Percentiles rank a stretch among this genome's conserved stretches.
Conservation (phyloP, 1,140 invertebrate genomes). For the Charaxes varanes region DNA sequence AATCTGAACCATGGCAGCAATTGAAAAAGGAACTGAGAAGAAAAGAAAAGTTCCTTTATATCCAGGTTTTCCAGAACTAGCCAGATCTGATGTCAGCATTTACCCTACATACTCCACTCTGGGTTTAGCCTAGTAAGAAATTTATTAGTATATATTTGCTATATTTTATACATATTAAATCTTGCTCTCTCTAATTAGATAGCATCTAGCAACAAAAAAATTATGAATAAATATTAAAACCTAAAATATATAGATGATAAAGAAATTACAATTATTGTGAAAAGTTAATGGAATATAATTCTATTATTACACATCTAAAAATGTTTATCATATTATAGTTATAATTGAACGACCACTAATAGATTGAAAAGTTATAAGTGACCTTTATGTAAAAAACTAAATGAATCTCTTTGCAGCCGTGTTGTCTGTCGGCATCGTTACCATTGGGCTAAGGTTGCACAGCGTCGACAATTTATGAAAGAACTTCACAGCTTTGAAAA, state of each 20-base stretch:
- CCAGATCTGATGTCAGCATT: slow-evolving; percentile 62
- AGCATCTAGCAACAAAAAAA: too few species aligned
- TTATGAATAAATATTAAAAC: too few species aligned
- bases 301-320: too few species aligned
- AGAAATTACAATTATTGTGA: too few species aligned
- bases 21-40: slow-evolving; percentile 23
- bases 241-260: too few species aligned
- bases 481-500: slow-evolving; percentile 64
- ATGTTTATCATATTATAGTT: too few species aligned
- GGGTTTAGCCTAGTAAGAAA: slow-evolving; percentile 54
- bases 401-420: slow-evolving; percentile 39
- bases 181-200: too few species aligned
- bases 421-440: slow-evolving; percentile 64
- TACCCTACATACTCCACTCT: slow-evolving; percentile 54
- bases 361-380: slow-evolving; percentile 1
- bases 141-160: background rate
- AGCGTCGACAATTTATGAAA: slow-evolving; percentile 61
- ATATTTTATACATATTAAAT: slow-evolving; percentile 2
- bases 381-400: too few species aligned
- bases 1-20: slow-evolving; percentile 15
- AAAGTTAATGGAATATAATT: too few species aligned
- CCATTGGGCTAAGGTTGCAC: slow-evolving; percentile 49
- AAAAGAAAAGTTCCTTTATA: slow-evolving; percentile 46
- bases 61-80: slow-evolving; percentile 56
- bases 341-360: too few species aligned